phyloP scores from a whole-genome alignment of 2,113 vertebrate species.

The Leptobrachium ailaonicum region DNA sequence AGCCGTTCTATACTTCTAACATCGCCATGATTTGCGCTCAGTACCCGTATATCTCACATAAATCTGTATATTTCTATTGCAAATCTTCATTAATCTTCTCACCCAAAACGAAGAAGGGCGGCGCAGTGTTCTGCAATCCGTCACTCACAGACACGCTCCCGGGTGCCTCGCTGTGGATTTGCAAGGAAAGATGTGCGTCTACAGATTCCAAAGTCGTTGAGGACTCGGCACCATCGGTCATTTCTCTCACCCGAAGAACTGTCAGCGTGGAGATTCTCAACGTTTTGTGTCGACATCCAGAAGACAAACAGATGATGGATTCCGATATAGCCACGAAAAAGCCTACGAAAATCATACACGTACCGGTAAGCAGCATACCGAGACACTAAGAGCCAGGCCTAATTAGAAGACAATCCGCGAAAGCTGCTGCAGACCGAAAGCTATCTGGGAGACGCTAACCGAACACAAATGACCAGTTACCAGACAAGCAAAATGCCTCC shows the following conservation, averaged over 20 bases:
- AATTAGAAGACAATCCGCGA: not conserved
- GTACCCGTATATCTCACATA: no score
- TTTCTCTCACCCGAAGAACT: constrained; percentile 90
- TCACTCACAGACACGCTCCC: constrained; percentile 93
- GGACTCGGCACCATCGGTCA: constrained; percentile 79
- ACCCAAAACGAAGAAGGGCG: constrained; percentile 97
- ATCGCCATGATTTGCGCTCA: no score
- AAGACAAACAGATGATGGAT: constrained; percentile 53
- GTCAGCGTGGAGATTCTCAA: constrained; percentile 93
- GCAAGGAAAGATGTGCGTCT: constrained; percentile 89
- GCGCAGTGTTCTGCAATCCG: constrained; percentile 97
- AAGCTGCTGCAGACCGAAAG: not conserved
- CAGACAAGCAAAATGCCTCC: not conserved
- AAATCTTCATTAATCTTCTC: constrained; percentile 55
- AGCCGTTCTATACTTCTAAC: no score
- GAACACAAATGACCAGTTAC: constrained; percentile 45
- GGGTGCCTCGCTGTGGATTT: constrained; percentile 92
- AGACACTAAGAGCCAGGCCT: constrained; percentile 15
- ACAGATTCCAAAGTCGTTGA: constrained; percentile 64
- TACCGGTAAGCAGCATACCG: constrained; percentile 30
- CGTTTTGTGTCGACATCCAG: constrained; percentile 82
- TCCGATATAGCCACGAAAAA: constrained; percentile 45
- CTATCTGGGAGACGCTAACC: constrained; percentile 53
- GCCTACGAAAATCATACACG: constrained; percentile 55
- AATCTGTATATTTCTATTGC: no score